These are phyloP conservation scores for Glyphotaelius pellucidus DNA, from an alignment of 2,888 invertebrate species.

Conservation along the genomic window DNA sequence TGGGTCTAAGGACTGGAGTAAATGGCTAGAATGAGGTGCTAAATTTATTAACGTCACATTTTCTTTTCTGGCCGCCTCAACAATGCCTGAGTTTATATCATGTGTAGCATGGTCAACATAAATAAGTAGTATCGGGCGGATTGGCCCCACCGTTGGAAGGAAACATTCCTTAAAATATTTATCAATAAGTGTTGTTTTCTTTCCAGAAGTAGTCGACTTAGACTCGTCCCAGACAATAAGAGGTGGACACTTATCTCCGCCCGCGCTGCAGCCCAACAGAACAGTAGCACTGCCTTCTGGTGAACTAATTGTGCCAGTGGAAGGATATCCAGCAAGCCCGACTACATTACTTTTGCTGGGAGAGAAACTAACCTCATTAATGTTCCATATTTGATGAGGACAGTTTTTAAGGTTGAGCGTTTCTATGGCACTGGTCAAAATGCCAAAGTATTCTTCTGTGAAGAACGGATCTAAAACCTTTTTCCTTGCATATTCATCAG, in stretches of 20 bases:
- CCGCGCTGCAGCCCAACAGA: conserved; percentile 54
- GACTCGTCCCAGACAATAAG: conserved; percentile 65
- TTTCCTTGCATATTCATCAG: conserved; percentile 67
- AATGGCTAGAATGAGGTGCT: conserved; percentile 65
- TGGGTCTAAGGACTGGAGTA: conserved; percentile 62
- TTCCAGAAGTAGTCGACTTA: conserved; percentile 50
- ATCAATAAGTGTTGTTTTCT: conserved; percentile 62
- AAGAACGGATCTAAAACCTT: too few species aligned
- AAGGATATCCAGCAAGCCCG: conserved; percentile 57
- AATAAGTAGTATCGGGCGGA: conserved; percentile 67
- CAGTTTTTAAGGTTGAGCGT: too few species aligned
- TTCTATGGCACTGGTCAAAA: too few species aligned
- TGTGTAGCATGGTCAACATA: conserved; percentile 68
- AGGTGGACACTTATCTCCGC: conserved; percentile 52
- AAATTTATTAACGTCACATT: conserved; percentile 66
- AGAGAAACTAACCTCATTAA: conserved; percentile 65
- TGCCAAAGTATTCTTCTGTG: too few species aligned
- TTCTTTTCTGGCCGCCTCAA: conserved; percentile 63
- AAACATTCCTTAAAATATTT: conserved; percentile 60
- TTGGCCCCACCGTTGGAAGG: conserved; percentile 59
- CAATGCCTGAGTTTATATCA: conserved; percentile 67
- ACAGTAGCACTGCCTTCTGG: conserved; percentile 54
- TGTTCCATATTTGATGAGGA: conserved; percentile 67
- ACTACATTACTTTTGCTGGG: conserved; percentile 66
- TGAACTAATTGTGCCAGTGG: conserved; percentile 54